phyloP scores from a whole-genome alignment of 2,113 vertebrate species.

The Promerops cafer region DNA sequence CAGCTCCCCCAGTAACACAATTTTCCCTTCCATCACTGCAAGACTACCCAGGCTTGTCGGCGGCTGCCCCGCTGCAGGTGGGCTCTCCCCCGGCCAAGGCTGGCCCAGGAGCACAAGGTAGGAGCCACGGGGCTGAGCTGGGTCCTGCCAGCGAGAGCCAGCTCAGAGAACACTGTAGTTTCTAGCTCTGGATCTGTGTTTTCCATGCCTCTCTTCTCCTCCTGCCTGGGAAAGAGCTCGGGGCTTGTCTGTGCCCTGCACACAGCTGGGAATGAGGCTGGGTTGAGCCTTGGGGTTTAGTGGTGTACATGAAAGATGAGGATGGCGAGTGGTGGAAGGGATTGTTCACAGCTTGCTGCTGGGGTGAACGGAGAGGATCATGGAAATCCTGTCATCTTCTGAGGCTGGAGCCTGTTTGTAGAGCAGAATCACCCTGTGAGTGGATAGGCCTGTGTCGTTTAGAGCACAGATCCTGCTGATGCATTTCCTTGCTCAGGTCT shows the following conservation, averaged over 20 bases:
- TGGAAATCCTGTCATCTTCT: neutral
- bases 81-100: neutral
- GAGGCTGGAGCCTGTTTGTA: neutral
- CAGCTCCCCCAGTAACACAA: neutral
- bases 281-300: neutral
- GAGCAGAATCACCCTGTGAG: neutral
- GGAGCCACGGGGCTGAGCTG: neutral
- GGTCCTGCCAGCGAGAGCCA: neutral
- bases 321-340: neutral
- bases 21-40: slow-evolving; percentile 39
- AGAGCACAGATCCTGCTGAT: neutral
- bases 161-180: fast-evolving
- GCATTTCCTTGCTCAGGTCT: neutral
- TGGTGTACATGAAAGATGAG: neutral
- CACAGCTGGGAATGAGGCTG: neutral
- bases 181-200: neutral
- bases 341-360: neutral
- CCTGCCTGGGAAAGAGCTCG: neutral
- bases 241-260: neutral
- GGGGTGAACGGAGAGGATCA: neutral
- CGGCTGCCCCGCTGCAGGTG: slow-evolving; percentile 28
- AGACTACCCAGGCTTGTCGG: slow-evolving; percentile 45
- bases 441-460: neutral
- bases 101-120: slow-evolving; percentile 65
- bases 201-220: slow-evolving; percentile 27